Evolutionary conservation across 2,888 invertebrate genomes (phyloP).

Genomic region (Trissonchulus sp.): DNA sequence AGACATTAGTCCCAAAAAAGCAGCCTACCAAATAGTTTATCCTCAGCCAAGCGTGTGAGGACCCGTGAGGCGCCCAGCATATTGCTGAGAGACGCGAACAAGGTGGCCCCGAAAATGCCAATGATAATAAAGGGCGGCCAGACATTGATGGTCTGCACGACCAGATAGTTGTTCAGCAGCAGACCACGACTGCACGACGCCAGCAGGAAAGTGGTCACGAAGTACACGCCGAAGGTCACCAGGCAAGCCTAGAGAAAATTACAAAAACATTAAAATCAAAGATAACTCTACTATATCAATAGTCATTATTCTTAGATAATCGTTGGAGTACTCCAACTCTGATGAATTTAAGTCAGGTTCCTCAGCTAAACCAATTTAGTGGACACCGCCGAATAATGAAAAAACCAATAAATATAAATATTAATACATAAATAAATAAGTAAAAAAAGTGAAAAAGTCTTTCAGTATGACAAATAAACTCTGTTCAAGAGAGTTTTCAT

Average conservation of each 20-base stretch:
- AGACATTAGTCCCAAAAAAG: neutral
- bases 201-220: slow-evolving; percentile 71
- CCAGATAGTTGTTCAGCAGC: slow-evolving; percentile 80
- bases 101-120: slow-evolving; percentile 67
- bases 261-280: no score
- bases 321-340: no score
- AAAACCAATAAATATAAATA: no score
- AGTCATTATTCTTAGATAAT: no score
- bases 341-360: no score
- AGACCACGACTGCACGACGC: slow-evolving; percentile 66
- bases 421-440: no score
- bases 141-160: slow-evolving; percentile 65
- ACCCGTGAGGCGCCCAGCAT: slow-evolving; percentile 93
- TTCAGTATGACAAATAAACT: no score
- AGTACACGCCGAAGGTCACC: slow-evolving; percentile 80
- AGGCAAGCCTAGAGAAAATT: slow-evolving; percentile 62
- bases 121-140: slow-evolving; percentile 58
- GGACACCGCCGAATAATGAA: no score
- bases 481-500: no score
- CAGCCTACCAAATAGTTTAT: slow-evolving; percentile 79
- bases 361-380: no score
- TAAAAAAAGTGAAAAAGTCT: no score
- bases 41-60: slow-evolving; percentile 89
- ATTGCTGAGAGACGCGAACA: slow-evolving; percentile 92
- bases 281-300: no score